phyloP scores from a whole-genome alignment of 1,140 invertebrate species.

The Heterodera schachtii region DNA sequence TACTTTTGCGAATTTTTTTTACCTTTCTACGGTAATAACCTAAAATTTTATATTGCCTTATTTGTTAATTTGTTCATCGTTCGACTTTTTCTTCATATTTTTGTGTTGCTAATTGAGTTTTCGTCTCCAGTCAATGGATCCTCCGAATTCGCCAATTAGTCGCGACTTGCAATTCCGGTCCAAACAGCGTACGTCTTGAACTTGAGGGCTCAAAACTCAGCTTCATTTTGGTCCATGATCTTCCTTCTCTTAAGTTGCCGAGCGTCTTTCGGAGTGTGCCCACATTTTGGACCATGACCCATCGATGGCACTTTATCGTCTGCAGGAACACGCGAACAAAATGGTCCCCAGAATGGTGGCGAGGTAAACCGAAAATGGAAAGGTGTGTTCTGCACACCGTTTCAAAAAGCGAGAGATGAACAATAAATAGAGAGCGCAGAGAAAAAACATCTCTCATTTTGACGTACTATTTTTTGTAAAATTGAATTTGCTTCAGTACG shows the following conservation, averaged over 20 bases:
- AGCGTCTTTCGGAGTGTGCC: constrained; percentile 68
- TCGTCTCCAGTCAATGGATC: neutral
- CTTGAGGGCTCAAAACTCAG: neutral
- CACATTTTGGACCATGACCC: constrained; percentile 69
- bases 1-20: no score
- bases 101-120: neutral
- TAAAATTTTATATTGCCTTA: no score
- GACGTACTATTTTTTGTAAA: no score
- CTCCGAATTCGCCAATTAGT: neutral
- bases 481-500: no score
- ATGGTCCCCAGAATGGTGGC: constrained; percentile 67
- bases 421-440: no score
- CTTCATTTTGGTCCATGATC: no score
- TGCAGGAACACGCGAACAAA: constrained; percentile 69
- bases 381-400: no score
- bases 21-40: no score
- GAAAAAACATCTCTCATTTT: no score
- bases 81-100: neutral
- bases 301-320: constrained; percentile 68
- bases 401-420: no score
- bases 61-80: no score
- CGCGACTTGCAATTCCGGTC: constrained; percentile 41
- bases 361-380: neutral
- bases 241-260: constrained; percentile 61
- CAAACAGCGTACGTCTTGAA: constrained; percentile 40